These are phyloP conservation scores for Leuctra nigra DNA, from an alignment of 2,888 invertebrate genomes.

Conservation along the genomic window DNA sequence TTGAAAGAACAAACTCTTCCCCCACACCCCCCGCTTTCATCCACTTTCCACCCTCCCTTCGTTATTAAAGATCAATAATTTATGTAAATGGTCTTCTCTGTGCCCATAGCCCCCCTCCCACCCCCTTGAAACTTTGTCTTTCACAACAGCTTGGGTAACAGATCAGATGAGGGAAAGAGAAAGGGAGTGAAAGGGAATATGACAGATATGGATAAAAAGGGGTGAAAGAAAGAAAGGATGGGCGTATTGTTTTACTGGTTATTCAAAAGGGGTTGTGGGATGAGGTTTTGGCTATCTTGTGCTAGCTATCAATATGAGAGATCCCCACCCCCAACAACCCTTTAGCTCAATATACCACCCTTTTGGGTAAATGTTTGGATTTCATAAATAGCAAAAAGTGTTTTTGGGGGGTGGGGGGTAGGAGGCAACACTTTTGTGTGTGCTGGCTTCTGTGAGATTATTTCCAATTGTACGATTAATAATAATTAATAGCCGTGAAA, in stretches of 20 bases:
- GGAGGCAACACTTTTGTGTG: conserved; percentile 1
- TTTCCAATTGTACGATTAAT: conserved; percentile 12
- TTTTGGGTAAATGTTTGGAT: conserved; percentile 16
- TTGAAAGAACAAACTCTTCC: conserved; percentile 1
- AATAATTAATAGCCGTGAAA: conserved; percentile 6
- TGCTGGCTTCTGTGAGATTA: not conserved
- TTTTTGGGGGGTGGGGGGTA: not conserved
- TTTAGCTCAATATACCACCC: not conserved
- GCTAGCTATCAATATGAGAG: conserved; percentile 9
- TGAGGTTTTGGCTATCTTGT: conserved; percentile 14
- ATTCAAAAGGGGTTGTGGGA: not conserved
- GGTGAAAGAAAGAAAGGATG: conserved; percentile 6
- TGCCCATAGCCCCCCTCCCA: conserved; percentile 21
- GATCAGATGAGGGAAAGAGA: conserved; percentile 29
- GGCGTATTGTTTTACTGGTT: conserved; percentile 17
- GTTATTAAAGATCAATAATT: conserved; percentile 31
- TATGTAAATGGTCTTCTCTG: conserved; percentile 30
- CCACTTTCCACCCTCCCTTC: conserved; percentile 28
- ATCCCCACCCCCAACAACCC: conserved; percentile 3
- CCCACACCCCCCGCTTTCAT: conserved; percentile 22
- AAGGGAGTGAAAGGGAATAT: conserved; percentile 8
- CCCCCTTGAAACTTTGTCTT: conserved; percentile 27
- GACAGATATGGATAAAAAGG: conserved; percentile 13
- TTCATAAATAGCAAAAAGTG: conserved; percentile 3
- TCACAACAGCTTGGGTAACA: conserved; percentile 32